Base-by-base conservation (phyloP, 1,140 invertebrate genomes). In the Dryas iulia region DNA sequence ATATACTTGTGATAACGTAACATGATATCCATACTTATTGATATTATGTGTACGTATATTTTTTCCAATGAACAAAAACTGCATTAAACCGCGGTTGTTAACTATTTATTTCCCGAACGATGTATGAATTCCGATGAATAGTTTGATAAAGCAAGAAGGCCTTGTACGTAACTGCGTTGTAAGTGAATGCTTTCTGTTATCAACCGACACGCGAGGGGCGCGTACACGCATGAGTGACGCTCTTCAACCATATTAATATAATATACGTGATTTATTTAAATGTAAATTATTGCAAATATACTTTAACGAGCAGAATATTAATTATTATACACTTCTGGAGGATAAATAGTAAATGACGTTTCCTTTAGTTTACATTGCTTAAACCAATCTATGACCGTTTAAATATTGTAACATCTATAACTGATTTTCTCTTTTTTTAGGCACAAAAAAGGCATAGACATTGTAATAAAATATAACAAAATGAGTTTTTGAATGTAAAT, bases 91-190 rank as follows among this genome's bases (percentile, higher is more conserved):
- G 56, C 57, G 28, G 28, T 30, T 54, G 52, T 24, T 66, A 71
- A 71, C 59, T 30, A 72, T 72, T 67, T 57, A 72, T 67, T 72
- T 72, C 65, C 70, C 57, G 70, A 53, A 71, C 59, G 57, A 62
- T 33, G 65, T 65, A 52, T 70, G 62, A 70, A 65, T 70, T 65
- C 61, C 62, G 26, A 65, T 59, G 64, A 53, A 64, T 35, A 47
- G 60, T 72, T 73, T 77, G 71, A 79, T 77, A 77, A 73, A 77
- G 69, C 71, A 79, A 79, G 73, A 77, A 77, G 75, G 73, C 78
- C 78, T 79, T 79, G 75, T 74, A 66, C 57, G 71, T 63, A 73
- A 67, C 35, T 69, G 61, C 69, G 63, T 72, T 63, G 35, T 66
- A 71, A 71, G 69, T 67, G 67, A 74, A 65, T 69, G 64, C 58